These are phyloP conservation scores for Drosophila cardini DNA, from an alignment of 1,140 invertebrate genomes.

Conservation along the genomic window DNA sequence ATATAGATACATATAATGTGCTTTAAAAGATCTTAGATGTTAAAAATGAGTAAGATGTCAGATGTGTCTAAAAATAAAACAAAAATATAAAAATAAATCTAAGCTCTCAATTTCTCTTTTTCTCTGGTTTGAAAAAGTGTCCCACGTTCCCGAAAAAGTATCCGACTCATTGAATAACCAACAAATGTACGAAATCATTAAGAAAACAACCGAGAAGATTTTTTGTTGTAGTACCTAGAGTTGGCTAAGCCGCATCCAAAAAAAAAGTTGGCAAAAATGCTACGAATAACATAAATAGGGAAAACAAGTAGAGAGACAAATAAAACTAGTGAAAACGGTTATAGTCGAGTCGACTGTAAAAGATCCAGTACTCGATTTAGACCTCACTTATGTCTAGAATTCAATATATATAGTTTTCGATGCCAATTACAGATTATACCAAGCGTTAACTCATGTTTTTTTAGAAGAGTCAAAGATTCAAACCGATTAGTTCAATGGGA, in stretches of 20 bases:
- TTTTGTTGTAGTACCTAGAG: conserved; percentile 12
- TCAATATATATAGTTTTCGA: too few relatives aligned
- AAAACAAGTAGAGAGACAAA: conserved; percentile 27
- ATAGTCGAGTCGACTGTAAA: too few relatives aligned
- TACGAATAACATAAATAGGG: conserved; percentile 19
- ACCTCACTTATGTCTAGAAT: too few relatives aligned
- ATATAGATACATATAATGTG: too few relatives aligned
- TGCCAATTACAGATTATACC: too few relatives aligned
- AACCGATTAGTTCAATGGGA: too few relatives aligned
- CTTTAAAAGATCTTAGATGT: too few relatives aligned
- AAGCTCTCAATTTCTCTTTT: conserved; percentile 17
- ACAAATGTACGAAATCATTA: conserved; percentile 67
- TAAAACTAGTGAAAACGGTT: conserved; percentile 6
- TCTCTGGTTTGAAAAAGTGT: conserved; percentile 16
- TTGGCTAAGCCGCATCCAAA: conserved; percentile 34
- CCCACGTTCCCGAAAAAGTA: conserved; percentile 69
- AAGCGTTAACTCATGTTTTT: too few relatives aligned
- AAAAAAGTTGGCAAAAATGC: conserved; percentile 33
- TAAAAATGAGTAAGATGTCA: too few relatives aligned
- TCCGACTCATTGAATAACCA: conserved; percentile 59
- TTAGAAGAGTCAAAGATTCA: too few relatives aligned
- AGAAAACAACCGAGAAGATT: conserved; percentile 57
- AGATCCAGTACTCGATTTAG: too few relatives aligned
- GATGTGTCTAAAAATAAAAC: not conserved
- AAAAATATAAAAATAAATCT: not conserved